Evolutionary conservation across 2,797 vertebrate species (phyloP).

Genomic region (Ceryle rudis): DNA sequence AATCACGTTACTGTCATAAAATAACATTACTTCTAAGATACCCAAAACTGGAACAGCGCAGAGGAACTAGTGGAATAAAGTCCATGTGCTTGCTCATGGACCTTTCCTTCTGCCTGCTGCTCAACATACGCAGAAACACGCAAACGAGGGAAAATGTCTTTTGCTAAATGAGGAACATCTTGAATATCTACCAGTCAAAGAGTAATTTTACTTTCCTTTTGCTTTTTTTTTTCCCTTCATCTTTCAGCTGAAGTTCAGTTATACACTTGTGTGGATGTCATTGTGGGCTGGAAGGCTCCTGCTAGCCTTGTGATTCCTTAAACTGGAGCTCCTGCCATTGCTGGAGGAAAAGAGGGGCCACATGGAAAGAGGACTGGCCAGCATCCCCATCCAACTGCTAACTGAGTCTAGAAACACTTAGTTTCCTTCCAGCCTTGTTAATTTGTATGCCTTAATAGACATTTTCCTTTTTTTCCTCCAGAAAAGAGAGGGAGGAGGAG

Average conservation of each 20-base stretch:
- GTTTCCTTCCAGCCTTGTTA: not conserved
- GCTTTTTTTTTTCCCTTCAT: not conserved
- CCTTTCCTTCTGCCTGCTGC: not conserved
- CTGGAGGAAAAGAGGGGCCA: not conserved
- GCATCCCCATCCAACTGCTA: not conserved
- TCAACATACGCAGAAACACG: not conserved
- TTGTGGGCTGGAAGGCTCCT: not conserved
- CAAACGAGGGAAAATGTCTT: not conserved
- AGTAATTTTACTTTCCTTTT: not conserved
- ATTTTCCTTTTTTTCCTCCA: not conserved
- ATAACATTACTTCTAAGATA: not conserved
- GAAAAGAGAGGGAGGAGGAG: not conserved
- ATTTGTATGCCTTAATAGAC: not conserved
- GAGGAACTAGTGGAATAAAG: not conserved
- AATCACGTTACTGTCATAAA: not conserved
- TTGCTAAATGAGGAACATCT: not conserved
- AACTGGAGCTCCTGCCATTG: not conserved
- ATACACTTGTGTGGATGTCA: not conserved
- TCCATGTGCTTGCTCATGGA: not conserved
- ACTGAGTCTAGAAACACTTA: not conserved
- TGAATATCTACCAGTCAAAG: not conserved
- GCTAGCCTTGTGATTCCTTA: not conserved
- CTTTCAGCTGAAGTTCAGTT: not conserved
- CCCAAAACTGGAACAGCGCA: not conserved
- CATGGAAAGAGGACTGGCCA: fast-evolving